Evolutionary conservation across 2,113 vertebrate genomes (phyloP).

Genomic region (Neopipo cinnamomea): DNA sequence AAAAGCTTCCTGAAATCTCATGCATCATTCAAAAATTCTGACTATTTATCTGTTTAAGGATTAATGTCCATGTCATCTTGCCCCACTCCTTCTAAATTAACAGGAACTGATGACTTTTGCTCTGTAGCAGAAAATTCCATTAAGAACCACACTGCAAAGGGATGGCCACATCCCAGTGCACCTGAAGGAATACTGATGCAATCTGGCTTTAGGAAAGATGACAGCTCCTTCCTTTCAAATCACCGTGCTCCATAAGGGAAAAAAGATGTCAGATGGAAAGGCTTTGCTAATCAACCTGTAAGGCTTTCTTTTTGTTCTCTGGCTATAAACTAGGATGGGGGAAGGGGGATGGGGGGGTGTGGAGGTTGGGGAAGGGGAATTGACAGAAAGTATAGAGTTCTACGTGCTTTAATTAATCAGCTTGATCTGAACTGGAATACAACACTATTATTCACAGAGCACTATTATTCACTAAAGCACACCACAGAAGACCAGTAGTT

Average conservation of each 20-base stretch:
- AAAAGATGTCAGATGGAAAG: neutral
- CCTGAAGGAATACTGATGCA: neutral
- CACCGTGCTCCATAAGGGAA: neutral
- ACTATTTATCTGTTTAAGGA: conserved; percentile 29
- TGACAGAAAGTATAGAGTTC: neutral
- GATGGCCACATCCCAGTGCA: neutral
- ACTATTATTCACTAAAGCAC: neutral
- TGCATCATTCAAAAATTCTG: conserved; percentile 8
- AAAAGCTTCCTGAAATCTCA: conserved; percentile 24
- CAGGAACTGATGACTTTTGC: neutral
- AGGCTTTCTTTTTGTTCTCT: neutral
- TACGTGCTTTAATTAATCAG: neutral
- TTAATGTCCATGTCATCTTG: neutral
- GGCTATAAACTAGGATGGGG: rapidly evolving
- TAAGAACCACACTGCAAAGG: neutral
- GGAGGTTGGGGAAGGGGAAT: too few species aligned
- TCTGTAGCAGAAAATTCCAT: conserved; percentile 6
- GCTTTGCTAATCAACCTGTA: neutral
- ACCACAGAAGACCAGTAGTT: neutral
- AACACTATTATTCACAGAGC: neutral
- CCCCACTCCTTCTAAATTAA: neutral
- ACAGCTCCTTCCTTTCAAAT: neutral
- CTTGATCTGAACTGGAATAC: neutral
- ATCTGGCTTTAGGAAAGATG: neutral
- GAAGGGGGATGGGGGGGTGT: too few species aligned